Evolutionary conservation across 1,140 invertebrate genomes (phyloP), one percentile per base, ranked within the genome.

Genomic region (Aricia agestis): DNA sequence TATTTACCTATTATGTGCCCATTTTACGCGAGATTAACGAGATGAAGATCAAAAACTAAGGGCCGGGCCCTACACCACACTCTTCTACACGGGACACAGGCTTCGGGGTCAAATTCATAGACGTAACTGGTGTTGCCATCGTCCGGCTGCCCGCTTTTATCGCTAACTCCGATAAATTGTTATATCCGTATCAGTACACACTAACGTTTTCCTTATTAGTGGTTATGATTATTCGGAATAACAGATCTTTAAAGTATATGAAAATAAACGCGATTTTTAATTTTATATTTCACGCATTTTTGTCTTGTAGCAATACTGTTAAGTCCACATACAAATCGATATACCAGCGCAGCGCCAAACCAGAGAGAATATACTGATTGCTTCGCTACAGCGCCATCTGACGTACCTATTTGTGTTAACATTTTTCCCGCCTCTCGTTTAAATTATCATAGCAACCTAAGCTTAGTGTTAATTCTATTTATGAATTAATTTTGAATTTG

Each of bases 21-120:
- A 91, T 91, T 91, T 90, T 91, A 87, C 82, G 86, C 85, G 83
- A 79, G 81, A 83, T 84, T 82, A 79, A 83, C 82, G 78, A 79
- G 81, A 84, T 83, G 84, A 84, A 89, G 82, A 90, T 82, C 76
- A 82, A 89, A 91, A 87, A 84, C 82, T 86, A 91, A 90, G 87
- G 89, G 87, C 87, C 87, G 80, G 76, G 87, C 89, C 87, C 86
- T 90, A 85, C 89, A 84, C 83, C 82, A 83, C 86, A 86, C 86
- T 88, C 84, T 85, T 87, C 86, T 89, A 83, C 85, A 87, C 84
- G 79, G 87, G 85, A 90, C 87, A 91, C 85, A 86, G 89, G 87
- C 87, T 87, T 87, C 87, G 87, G 87, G 89, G 89, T 91, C 89
- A 91, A 89, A 91, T 84, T 90, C 87, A 91, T 90, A 90, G 87